Conservation (phyloP, 35 echinoderm and acorn worm species). For the Diadema setosum region DNA sequence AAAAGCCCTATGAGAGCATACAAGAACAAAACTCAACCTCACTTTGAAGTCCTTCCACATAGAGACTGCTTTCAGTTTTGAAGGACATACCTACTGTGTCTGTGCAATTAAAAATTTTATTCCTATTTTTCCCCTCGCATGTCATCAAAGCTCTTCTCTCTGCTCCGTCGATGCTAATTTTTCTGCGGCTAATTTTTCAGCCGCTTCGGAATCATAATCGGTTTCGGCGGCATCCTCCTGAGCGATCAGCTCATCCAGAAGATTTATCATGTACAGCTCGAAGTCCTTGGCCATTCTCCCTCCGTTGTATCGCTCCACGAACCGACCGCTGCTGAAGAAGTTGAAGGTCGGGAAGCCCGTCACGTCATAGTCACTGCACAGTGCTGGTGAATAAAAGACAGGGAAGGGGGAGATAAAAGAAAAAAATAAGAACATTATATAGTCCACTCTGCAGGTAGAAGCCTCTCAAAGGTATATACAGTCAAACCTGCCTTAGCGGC, state of each 20-base stretch:
- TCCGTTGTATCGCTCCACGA: slow-evolving; percentile 37
- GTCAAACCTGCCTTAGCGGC: too few relatives aligned
- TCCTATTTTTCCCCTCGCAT: too few relatives aligned
- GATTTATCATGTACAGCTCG: slow-evolving; percentile 45
- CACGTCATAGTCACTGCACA: slow-evolving; percentile 65
- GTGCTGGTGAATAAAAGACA: slow-evolving; percentile 40
- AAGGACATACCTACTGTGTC: too few relatives aligned
- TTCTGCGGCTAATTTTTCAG: neutral
- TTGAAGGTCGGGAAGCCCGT: slow-evolving; percentile 86
- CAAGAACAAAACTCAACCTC: too few relatives aligned
- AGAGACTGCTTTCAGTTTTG: too few relatives aligned
- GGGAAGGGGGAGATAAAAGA: neutral
- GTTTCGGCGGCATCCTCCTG: neutral
- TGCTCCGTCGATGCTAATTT: neutral
- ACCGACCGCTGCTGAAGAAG: slow-evolving; percentile 54
- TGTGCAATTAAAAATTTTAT: too few relatives aligned
- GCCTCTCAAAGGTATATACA: too few relatives aligned
- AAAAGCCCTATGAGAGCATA: too few relatives aligned
- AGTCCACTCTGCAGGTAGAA: too few relatives aligned
- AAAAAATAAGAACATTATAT: neutral
- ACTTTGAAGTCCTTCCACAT: too few relatives aligned
- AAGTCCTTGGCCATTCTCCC: slow-evolving; percentile 61
- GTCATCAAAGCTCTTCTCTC: too few relatives aligned
- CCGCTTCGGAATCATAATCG: neutral
- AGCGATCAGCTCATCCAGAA: neutral